Evolutionary conservation across 92 coral and sea anemone species (phyloP), one percentile per base, ranked within the genome.

Genomic region (Bergia sp.): DNA sequence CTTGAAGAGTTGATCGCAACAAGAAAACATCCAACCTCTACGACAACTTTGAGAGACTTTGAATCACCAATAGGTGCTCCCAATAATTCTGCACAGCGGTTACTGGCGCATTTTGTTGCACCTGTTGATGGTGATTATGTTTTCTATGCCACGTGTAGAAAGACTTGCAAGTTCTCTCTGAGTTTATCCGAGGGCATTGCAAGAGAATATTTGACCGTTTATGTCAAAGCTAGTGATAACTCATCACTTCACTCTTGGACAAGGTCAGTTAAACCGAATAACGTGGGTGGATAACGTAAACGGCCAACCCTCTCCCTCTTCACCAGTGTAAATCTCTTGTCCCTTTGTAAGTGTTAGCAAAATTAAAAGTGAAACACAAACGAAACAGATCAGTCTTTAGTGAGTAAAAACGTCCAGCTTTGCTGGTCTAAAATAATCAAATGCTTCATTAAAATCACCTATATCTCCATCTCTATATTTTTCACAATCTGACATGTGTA

Each of bases 101-200:
- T 74, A 38, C 21, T 74, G 45, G 78, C 78, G 6, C 47, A 74
- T 39, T 74, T 74, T 74, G 78, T 74, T 39, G 43, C 78, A 74
- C 47, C 78, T 11, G 47, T 74, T 38, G 44, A 74, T 37, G 78
- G 78, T 16, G 47, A 74, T 0, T 74, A 74, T 74, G 78, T 37
- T 0, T 74, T 74, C 78, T 74, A 38, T 37, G 78, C 11, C 11
- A 74, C 21, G 0, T 74, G 78, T 41, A 74, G 47, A 10, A 5
- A 20, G 12, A 5, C 45, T 39, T 74, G 78, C 78, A 74, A 39
- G 43, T 74, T 74, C 21, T 37, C 78, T 3, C n/a, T 74, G 23
- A 74, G 78, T 74, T 39, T 74, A 47, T 74, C 78, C 11, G 78
- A 74, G 18, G 45, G 21, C 39, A 13, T 74, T 18, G 18, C 78